Conservation (phyloP, 1,140 invertebrate genomes). For the Bombus cullumanus region DNA sequence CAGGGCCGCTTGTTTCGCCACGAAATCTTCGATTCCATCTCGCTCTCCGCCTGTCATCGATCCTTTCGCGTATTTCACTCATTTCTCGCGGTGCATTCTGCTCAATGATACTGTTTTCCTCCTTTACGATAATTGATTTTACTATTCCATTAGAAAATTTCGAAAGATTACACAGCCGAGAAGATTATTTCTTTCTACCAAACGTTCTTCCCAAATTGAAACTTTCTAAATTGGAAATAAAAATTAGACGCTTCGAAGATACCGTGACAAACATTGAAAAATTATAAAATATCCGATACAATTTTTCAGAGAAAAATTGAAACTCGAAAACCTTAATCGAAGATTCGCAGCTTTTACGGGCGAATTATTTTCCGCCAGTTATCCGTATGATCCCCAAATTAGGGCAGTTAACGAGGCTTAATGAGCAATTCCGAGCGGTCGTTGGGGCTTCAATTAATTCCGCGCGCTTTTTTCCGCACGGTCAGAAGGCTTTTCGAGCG, state of each 20-base stretch:
- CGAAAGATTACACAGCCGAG: neutral
- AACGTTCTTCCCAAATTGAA: neutral
- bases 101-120: too few species aligned
- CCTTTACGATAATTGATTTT: neutral
- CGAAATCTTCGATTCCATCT: conserved; percentile 42
- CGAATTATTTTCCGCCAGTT: neutral
- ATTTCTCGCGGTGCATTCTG: neutral
- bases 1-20: conserved; percentile 63
- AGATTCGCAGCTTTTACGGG: neutral
- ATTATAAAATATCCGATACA: neutral
- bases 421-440: neutral
- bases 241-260: neutral
- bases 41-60: conserved; percentile 3
- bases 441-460: conserved; percentile 10
- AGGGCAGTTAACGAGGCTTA: neutral
- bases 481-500: neutral
- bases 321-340: neutral
- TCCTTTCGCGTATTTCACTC: neutral
- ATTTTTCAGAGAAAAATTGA: neutral
- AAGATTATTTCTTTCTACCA: neutral
- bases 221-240: neutral
- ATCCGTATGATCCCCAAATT: neutral
- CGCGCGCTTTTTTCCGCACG: neutral
- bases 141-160: neutral
- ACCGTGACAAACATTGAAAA: neutral